These are phyloP conservation scores for Triplophysa bombifrons DNA, from an alignment of 2,797 vertebrate species.

Conservation along the genomic window DNA sequence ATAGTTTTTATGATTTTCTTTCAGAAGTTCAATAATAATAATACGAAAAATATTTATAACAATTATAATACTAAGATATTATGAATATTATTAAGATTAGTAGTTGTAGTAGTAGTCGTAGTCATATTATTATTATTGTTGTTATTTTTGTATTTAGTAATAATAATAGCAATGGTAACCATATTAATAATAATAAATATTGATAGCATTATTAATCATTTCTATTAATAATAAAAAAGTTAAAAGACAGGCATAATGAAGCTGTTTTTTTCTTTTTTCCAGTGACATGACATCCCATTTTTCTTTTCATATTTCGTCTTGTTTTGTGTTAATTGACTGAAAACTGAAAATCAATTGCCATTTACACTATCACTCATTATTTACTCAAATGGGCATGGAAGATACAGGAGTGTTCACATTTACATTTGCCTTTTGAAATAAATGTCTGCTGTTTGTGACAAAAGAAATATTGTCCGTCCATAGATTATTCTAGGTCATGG, in stretches of 20 bases:
- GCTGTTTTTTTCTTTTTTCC: not conserved
- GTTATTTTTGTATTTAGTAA: too few relatives aligned
- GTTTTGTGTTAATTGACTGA: not conserved
- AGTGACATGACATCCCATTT: conserved; percentile 8
- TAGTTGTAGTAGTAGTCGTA: too few relatives aligned
- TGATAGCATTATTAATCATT: too few relatives aligned
- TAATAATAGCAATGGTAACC: too few relatives aligned
- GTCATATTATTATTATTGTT: too few relatives aligned
- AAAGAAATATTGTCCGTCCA: conserved; percentile 42
- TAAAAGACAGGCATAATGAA: conserved; percentile 10
- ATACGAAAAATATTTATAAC: too few relatives aligned
- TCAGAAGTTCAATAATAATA: too few relatives aligned
- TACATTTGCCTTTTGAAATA: conserved; percentile 33
- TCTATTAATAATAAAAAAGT: conserved; percentile 5
- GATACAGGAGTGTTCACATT: not conserved
- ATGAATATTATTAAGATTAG: too few relatives aligned
- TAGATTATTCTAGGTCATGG: conserved; percentile 39
- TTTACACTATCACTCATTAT: not conserved
- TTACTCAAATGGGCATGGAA: not conserved
- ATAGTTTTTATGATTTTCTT: too few relatives aligned
- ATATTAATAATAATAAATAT: too few relatives aligned
- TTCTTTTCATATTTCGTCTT: not conserved
- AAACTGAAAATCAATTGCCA: not conserved
- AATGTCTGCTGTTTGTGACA: conserved; percentile 39
- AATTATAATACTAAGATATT: too few relatives aligned